Base-by-base conservation (phyloP, 2,113 vertebrate genomes). In the Aptenodytes patagonicus region DNA sequence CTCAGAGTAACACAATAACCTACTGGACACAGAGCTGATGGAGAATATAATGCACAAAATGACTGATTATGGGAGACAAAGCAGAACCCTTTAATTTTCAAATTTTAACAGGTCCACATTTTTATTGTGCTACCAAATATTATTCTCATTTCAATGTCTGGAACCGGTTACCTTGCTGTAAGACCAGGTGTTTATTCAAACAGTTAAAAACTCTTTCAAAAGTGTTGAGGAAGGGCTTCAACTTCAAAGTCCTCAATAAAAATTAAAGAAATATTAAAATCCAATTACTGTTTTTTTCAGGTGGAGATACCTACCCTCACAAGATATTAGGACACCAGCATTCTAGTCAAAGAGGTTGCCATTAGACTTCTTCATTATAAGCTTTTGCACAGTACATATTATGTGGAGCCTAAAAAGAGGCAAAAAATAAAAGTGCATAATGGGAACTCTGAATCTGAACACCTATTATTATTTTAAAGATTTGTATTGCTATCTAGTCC, bases 31-130 rank as follows among this genome's bases (percentile, higher is more conserved):
- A 91, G 25, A 84, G 64, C 64, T 95, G 78, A 89, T 97, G 82
- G 80, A 95, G 60, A 58, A 93, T 93, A 69, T 83, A 95, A 88
- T 94, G 93, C 83, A 82, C 34, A 60, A 66, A 96, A 57, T 92
- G 7, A 76, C 42, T 91, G 54, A 73, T 77, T 85, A 76, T 52
- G 13, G 36, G 31, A 77, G 9, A 77, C 14, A 11, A 64, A 69
- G 8, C 3, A 80, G 49, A 89, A 89, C 69, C 11, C 17, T 69
- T 79, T 40, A 6, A 31, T 69, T 81, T 83, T 32, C 12, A 62
- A 28, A 72, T 52, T 73, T 89, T 61, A 87, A 54, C 31, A 52
- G 6, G 17, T 57, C 8, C 17, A 71, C 4, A 11, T 58, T 83
- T 87, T 83, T 61, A 21, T 40, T 87, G 28, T 31, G 31, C 7